Percentiles rank a stretch among this genome's conserved stretches.
These are phyloP conservation scores for Ophioninae sp. DNA, from an alignment of 2,888 invertebrate species.

Conservation along the genomic window DNA sequence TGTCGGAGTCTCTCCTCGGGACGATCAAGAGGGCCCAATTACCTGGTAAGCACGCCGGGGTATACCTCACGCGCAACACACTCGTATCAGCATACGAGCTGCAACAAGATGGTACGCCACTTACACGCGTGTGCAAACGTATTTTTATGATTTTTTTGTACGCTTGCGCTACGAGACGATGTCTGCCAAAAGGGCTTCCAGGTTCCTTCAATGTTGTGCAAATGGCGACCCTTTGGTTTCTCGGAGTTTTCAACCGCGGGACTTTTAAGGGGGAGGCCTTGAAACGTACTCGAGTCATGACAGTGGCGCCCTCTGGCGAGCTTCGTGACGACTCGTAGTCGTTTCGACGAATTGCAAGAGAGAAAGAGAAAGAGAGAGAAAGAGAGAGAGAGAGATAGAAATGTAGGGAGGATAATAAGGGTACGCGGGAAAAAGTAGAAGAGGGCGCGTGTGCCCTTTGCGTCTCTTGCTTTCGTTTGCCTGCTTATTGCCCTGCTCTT, in stretches of 20 bases:
- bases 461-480: constrained; percentile 50
- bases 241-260: background rate
- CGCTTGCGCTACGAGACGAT: background rate
- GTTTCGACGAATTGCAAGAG: constrained; percentile 10
- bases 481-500: constrained; percentile 26
- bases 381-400: constrained; percentile 1
- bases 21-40: constrained; percentile 81
- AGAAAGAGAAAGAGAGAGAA: constrained; percentile 16
- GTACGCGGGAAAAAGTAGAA: constrained; percentile 18
- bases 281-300: constrained; percentile 43
- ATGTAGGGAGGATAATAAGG: background rate
- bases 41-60: constrained; percentile 66
- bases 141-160: constrained; percentile 35
- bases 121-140: constrained; percentile 5
- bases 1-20: constrained; percentile 53
- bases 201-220: constrained; percentile 36
- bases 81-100: constrained; percentile 63
- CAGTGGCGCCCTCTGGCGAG: constrained; percentile 61
- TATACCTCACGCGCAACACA: constrained; percentile 60
- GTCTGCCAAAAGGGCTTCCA: constrained; percentile 3
- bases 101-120: constrained; percentile 37
- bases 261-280: constrained; percentile 52
- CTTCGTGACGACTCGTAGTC: constrained; percentile 12
- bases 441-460: constrained; percentile 24
- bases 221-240: constrained; percentile 2